phyloP scores from a whole-genome alignment of 2,113 vertebrate genomes.

The Corvus cornix region DNA sequence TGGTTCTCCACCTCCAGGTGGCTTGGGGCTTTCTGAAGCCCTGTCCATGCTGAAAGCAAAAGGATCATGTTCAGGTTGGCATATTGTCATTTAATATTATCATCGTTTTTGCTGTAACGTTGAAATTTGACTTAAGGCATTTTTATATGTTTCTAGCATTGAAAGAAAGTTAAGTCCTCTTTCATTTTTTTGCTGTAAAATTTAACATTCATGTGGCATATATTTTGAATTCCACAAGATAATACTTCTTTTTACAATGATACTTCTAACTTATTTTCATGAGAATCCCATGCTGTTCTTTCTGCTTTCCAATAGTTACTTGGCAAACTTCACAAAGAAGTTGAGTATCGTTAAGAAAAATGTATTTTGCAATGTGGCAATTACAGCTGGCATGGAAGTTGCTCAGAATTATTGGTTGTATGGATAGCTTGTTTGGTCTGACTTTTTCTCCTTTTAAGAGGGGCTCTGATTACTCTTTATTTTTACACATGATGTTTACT shows the following conservation, averaged over 20 bases:
- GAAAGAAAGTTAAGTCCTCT: neutral
- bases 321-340: conserved; percentile 36
- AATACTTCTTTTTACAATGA: neutral
- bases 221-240: neutral
- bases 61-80: neutral
- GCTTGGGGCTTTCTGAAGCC: neutral
- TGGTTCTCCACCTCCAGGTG: neutral
- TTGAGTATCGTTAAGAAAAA: neutral
- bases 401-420: conserved; percentile 34
- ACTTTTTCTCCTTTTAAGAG: conserved; percentile 21
- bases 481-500: conserved; percentile 72
- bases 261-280: neutral
- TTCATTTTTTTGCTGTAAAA: neutral
- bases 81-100: neutral
- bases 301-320: conserved; percentile 72
- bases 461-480: conserved; percentile 64
- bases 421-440: conserved; percentile 21
- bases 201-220: neutral
- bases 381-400: conserved; percentile 59
- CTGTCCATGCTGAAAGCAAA: neutral
- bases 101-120: neutral
- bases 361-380: conserved; percentile 54
- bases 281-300: conserved; percentile 4
- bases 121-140: neutral
- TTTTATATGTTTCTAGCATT: neutral